phyloP scores from a whole-genome alignment of 2,113 vertebrate genomes.

The Opisthocomus hoazin region DNA sequence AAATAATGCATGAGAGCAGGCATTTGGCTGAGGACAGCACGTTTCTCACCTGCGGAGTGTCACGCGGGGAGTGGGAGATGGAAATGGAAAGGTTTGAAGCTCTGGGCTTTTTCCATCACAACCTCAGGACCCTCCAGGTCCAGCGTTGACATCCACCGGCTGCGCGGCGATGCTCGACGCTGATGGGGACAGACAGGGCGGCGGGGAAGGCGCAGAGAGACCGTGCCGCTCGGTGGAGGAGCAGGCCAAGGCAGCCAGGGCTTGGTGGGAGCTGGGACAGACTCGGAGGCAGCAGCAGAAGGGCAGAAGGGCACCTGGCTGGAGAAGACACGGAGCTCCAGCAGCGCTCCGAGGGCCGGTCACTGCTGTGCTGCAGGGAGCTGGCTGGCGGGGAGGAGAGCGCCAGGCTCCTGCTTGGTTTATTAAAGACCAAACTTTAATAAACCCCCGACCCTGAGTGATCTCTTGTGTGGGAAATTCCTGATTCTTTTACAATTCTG shows the following conservation, averaged over 20 bases:
- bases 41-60: neutral
- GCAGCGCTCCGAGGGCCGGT: accelerated
- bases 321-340: neutral
- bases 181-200: neutral
- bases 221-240: accelerated
- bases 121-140: neutral
- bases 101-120: neutral
- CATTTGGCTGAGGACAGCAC: neutral
- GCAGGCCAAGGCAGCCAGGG: neutral
- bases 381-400: neutral
- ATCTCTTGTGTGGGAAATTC: neutral
- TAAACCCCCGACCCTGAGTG: accelerated
- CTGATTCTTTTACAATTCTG: neutral
- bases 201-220: neutral
- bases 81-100: neutral
- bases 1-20: neutral
- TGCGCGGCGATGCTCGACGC: accelerated
- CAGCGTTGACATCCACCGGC: neutral
- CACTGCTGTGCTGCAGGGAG: neutral
- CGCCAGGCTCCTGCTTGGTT: neutral
- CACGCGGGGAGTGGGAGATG: neutral
- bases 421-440: too few species aligned
- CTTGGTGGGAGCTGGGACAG: neutral
- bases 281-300: neutral
- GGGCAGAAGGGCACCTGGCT: neutral